Evolutionary conservation across 2,797 vertebrate genomes (phyloP), one percentile per base, ranked within the genome.

Genomic region (Thamnophis elegans): DNA sequence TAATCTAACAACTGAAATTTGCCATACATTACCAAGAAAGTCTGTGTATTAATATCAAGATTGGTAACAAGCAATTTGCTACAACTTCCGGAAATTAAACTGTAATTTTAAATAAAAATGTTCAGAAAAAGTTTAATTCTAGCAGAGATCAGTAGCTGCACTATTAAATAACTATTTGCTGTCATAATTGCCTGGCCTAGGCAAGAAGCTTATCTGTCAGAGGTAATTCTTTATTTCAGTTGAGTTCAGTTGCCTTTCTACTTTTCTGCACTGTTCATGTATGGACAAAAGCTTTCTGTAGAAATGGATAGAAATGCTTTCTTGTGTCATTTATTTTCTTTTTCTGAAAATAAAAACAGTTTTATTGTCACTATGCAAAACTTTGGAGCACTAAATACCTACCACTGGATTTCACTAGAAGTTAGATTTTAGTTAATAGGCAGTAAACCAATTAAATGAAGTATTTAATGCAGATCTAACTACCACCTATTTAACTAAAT

Each of bases 401-500:
- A 26, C 53, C 5, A 47, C 14, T 88, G 62, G 58, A 59, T 73
- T 88, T 78, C 36, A 88, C 54, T 12, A 78, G 65, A 88, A 92
- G 32, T 47, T 1, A 78, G 32, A 73, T 91, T 51, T 56, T 51
- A 88, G 16, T 68, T 88, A 78, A 26, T 25, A 88, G 54, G 65
- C 87, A 88, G 28, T 58, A 59, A 16, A 13, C 42, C 88, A 92
- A 92, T 53, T 88, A 68, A 65, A 82, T 4, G 22, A 18, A 59
- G 2, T 55, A 92, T 54, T 91, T 87, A 91, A 16, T 16, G 5
- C 22, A 59, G 18, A 28, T 82, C 28, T 88, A 91, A 58, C 3
- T n/a, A 89, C 22, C n/a, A 92, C 8, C 18, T 92, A 88, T 53
- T 92, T 51, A 92, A 92, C 60, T 58, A 59, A 47, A 59, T 32